Base-by-base conservation (phyloP, 2,113 vertebrate genomes). In the Salvelinus namaycush region DNA sequence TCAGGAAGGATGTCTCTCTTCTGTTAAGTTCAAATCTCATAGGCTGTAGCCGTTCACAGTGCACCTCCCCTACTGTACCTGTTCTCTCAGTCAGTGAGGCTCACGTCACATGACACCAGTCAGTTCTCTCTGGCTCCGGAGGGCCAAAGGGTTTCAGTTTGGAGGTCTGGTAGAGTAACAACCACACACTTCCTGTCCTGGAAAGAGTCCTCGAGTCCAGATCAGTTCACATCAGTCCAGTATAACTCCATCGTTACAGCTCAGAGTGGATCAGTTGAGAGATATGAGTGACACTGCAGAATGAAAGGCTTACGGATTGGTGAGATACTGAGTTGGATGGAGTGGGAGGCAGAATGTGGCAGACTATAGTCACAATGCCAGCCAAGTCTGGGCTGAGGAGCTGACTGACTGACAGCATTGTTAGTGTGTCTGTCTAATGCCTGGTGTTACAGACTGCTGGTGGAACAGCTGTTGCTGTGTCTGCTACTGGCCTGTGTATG, bases 41-140 rank as follows among this genome's bases (percentile, higher is more conserved):
- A 3, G 44, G 66, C 27, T 18, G 68, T 64, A 66, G 76, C 49
- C 68, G 1, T 60, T 65, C 51, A 20, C n/a, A 75, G 79, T 44
- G 78, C 20, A 22, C 59, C 59, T 22, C 16, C 20, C 12, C 51
- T 54, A 18, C 12, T 54, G 51, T n/a, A 22, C 9, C 59, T 62
- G 59, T 22, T 22, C 16, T 62, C 59, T 22, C 59, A 62, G 59
- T 24, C 18, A 20, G 54, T 57, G 18, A 57, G 54, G 54, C 7
- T 62, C 59, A 22, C 0, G 8, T 62, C n/a, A 62, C n/a, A 0
- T 62, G 59, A 62, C 59, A 62, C 59, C 2, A 62, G 59, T n/a
- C 18, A 62, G n/a, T 22, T 24, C n/a, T 62, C 20, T 24, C 59
- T 62, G 18, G n/a, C 59, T 62, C 20, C 22, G 9, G n/a, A 62